Base-by-base conservation (phyloP, 2,888 invertebrate genomes). In the Drosophila basisetae region DNA sequence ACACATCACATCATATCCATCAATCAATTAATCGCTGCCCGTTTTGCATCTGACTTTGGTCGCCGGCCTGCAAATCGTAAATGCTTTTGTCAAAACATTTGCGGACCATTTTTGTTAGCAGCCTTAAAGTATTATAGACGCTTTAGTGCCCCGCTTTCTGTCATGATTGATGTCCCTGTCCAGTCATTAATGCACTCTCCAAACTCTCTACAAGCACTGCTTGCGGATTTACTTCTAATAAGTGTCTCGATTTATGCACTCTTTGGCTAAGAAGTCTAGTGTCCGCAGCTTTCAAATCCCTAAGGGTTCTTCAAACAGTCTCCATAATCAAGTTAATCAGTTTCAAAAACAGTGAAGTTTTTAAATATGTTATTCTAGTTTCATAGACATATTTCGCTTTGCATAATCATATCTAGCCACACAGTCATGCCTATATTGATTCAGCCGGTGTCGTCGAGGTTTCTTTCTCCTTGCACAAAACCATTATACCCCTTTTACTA, bases 71-170 rank as follows among this genome's bases (percentile, higher is more conserved):
- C 49, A 60, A 64, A 50, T 69, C 69, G 73, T 73, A 80, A 85
- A 89, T 81, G 68, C 78, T 81, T 78, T 84, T 84, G 90, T 86
- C 90, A 86, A 78, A 86, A 86, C 75, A 86, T 72, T 82, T 73
- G 67, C 56, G n/a, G 62, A 31, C 54, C 73, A 61, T 52, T 61
- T 59, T 50, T 49, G 68, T 67, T 49, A 62, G 59, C 70, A 78
- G 80, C 80, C 80, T 87, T 86, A 86, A 84, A 84, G 65, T 70
- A 76, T 77, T 81, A 71, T 68, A 53, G 53, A 60, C 60, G 71
- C 71, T 58, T 78, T 81, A 66, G 30, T 53, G 49, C 50, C 53
- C 66, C 60, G 52, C 55, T 52, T 58, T 30, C 43, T 50, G 18
- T 41, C 73, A 80, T 84, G 84, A 84, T 89, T 84, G 84, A 84